phyloP scores from a whole-genome alignment of 2,113 vertebrate genomes.

The Charadrius vociferus region DNA sequence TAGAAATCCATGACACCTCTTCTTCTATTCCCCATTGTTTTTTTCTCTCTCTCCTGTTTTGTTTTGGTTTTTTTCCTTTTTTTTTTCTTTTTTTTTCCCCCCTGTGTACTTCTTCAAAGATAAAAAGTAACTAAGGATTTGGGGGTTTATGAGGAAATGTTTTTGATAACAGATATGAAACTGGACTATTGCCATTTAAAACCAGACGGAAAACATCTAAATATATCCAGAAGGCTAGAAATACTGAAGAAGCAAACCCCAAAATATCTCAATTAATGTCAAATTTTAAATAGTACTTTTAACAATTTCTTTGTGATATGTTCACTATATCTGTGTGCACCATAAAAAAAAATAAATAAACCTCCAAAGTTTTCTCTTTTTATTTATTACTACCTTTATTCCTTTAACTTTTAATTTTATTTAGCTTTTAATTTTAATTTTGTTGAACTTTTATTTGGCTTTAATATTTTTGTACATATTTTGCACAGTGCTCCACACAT shows the following conservation, averaged over 20 bases:
- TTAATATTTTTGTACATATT: not conserved
- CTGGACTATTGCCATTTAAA: not conserved
- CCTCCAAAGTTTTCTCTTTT: fast-evolving
- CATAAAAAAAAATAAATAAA: not conserved
- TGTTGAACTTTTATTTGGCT: not conserved
- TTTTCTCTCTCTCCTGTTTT: not conserved
- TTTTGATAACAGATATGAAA: not conserved
- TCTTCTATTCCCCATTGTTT: not conserved
- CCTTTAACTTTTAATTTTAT: not conserved
- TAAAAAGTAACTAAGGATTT: not conserved
- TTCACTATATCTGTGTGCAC: not conserved
- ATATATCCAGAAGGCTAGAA: not conserved
- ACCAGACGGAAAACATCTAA: not conserved
- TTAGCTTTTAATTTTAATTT: not conserved
- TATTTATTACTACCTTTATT: not conserved
- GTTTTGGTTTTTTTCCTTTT: not conserved
- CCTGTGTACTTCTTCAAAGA: not conserved
- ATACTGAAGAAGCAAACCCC: not conserved
- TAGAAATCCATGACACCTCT: not conserved
- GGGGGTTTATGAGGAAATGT: not conserved
- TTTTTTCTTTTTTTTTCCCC: fast-evolving
- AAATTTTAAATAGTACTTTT: not conserved
- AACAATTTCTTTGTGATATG: not conserved
- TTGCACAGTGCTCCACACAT: not conserved
- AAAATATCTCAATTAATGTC: not conserved